Conservation (phyloP, 2,113 vertebrate genomes). For the Sclerurus mexicanus region DNA sequence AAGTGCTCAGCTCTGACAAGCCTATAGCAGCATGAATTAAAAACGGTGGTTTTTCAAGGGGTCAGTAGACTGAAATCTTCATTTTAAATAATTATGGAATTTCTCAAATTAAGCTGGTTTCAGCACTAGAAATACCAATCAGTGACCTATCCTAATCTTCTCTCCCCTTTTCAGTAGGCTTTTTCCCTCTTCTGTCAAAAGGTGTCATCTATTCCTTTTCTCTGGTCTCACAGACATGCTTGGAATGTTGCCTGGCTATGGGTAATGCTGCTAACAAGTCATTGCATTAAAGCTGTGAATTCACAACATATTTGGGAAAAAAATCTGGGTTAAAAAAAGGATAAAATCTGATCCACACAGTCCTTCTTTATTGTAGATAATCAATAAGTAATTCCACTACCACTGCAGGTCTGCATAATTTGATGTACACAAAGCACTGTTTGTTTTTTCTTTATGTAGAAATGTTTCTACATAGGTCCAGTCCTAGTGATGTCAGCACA, state of each 20-base stretch:
- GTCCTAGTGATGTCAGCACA: not conserved
- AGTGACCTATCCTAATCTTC: not conserved
- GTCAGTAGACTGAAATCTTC: not conserved
- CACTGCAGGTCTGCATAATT: not conserved
- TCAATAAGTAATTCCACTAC: not conserved
- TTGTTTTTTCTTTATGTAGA: not conserved
- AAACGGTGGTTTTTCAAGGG: not conserved
- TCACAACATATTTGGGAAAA: not conserved
- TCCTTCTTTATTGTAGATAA: not conserved
- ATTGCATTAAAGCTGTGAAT: not conserved
- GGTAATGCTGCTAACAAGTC: not conserved
- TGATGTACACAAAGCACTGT: not conserved
- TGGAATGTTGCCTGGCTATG: not conserved
- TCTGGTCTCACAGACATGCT: not conserved
- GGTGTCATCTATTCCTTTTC: not conserved
- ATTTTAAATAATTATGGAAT: not conserved
- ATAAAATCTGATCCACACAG: not conserved
- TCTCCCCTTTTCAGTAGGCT: not conserved
- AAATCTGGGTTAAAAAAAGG: not conserved
- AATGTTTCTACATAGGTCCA: not conserved
- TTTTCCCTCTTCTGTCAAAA: not conserved
- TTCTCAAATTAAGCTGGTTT: not conserved
- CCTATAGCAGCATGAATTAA: not conserved
- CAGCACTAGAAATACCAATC: not conserved
- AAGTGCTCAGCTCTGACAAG: not conserved